These are phyloP conservation scores for Liolophura sinensis DNA, from an alignment of 1,140 invertebrate genomes.

Conservation along the genomic window DNA sequence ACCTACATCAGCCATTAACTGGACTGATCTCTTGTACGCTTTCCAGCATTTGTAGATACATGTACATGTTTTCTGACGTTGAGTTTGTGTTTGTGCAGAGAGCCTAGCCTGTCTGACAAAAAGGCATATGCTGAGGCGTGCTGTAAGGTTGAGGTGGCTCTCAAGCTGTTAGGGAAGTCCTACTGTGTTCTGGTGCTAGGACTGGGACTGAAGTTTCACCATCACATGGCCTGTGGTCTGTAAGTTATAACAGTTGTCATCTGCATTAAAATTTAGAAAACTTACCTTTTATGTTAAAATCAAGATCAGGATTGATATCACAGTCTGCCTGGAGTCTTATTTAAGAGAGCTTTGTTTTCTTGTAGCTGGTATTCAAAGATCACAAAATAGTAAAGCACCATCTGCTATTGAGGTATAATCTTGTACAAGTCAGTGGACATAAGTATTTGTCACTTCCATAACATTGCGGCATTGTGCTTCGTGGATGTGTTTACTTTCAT, in stretches of 20 bases:
- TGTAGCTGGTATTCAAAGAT: not conserved
- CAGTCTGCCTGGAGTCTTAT: too few species aligned
- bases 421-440: too few species aligned
- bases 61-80: too few species aligned
- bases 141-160: slow-evolving; percentile 42
- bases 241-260: slow-evolving; percentile 21
- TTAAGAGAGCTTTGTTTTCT: not conserved
- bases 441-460: too few species aligned
- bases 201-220: slow-evolving; percentile 47
- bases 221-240: slow-evolving; percentile 58
- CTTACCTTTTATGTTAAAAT: too few species aligned
- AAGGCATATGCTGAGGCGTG: slow-evolving; percentile 46
- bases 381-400: not conserved
- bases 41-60: not conserved
- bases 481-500: too few species aligned
- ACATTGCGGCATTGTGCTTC: too few species aligned
- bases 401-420: too few species aligned
- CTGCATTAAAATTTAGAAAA: too few species aligned
- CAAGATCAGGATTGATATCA: too few species aligned
- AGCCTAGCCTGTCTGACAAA: slow-evolving; percentile 52
- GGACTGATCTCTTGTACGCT: too few species aligned
- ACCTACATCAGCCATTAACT: too few species aligned
- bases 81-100: slow-evolving; percentile 32
- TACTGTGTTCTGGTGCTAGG: slow-evolving; percentile 55
- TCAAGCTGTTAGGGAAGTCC: slow-evolving; percentile 50